A percentile compares a stretch with the other conserved stretches of the same genome.
Conservation (phyloP, 2,888 invertebrate genomes). For the Zootermopsis nevadensis region DNA sequence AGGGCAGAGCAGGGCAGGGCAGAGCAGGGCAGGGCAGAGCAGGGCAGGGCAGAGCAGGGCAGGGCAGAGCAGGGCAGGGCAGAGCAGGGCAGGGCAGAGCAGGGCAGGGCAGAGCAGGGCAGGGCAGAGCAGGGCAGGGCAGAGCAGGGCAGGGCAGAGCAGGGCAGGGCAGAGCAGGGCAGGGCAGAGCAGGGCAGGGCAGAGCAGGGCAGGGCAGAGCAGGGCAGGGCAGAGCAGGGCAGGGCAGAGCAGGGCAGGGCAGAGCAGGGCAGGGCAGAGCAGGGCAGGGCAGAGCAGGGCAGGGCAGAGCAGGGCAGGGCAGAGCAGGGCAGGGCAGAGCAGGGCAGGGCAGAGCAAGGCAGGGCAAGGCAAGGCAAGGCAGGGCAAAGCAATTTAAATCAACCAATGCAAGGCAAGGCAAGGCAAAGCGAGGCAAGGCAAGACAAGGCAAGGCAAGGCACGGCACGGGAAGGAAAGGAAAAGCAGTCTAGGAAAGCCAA, state of each 20-base stretch:
- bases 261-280: background rate
- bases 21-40: conserved; percentile 9
- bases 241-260: background rate
- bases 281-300: conserved; percentile 1
- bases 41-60: background rate
- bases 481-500: background rate
- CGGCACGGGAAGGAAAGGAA: background rate
- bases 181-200: too few species aligned
- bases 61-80: background rate
- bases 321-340: background rate
- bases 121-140: too few species aligned
- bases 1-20: background rate
- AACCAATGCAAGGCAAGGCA: background rate
- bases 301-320: background rate
- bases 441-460: background rate
- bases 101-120: too few species aligned
- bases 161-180: too few species aligned
- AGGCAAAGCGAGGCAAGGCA: background rate
- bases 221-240: background rate
- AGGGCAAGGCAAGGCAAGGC: background rate
- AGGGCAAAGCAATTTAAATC: background rate
- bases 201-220: too few species aligned
- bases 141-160: too few species aligned
- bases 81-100: too few species aligned
- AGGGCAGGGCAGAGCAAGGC: background rate